Conservation (phyloP, 2,888 invertebrate species). For the Cephus nigrinus region DNA sequence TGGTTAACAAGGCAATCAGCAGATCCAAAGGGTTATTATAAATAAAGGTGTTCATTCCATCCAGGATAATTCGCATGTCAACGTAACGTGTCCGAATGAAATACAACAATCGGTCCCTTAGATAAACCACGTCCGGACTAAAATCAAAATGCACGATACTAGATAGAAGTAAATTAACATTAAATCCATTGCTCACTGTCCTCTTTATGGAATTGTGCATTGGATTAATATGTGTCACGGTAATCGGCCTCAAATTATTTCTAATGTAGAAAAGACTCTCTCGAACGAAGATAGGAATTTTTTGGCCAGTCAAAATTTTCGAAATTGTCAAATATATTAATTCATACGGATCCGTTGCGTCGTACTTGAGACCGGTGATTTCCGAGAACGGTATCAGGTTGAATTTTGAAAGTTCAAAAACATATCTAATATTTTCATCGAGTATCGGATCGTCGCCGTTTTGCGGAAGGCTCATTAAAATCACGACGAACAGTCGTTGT, state of each 20-base stretch:
- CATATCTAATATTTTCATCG: slow-evolving; percentile 34
- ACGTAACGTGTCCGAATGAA: slow-evolving; percentile 7
- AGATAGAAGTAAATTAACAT: slow-evolving; percentile 26
- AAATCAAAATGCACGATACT: slow-evolving; percentile 24
- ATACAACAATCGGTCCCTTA: slow-evolving; percentile 26
- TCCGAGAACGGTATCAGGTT: slow-evolving; percentile 29
- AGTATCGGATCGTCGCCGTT: slow-evolving; percentile 31
- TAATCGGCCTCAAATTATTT: slow-evolving; percentile 22
- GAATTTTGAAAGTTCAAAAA: slow-evolving; percentile 22
- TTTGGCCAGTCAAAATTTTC: slow-evolving; percentile 15
- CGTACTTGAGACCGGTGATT: neutral
- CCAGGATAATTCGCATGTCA: slow-evolving; percentile 8
- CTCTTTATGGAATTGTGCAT: slow-evolving; percentile 11
- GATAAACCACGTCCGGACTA: slow-evolving; percentile 14
- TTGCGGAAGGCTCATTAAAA: slow-evolving; percentile 33
- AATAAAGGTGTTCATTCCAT: slow-evolving; percentile 26
- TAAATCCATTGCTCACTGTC: slow-evolving; percentile 14
- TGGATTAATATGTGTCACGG: slow-evolving; percentile 11
- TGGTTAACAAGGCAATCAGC: slow-evolving; percentile 30
- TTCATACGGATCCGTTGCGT: slow-evolving; percentile 20
- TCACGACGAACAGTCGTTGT: slow-evolving; percentile 32
- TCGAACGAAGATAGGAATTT: slow-evolving; percentile 19
- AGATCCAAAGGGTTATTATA: slow-evolving; percentile 30
- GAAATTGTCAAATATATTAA: slow-evolving; percentile 23
- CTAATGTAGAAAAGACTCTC: slow-evolving; percentile 28